Evolutionary conservation across 2,113 vertebrate genomes (phyloP), one percentile per base, ranked within the genome.

Genomic region (Poicephalus meyeri): DNA sequence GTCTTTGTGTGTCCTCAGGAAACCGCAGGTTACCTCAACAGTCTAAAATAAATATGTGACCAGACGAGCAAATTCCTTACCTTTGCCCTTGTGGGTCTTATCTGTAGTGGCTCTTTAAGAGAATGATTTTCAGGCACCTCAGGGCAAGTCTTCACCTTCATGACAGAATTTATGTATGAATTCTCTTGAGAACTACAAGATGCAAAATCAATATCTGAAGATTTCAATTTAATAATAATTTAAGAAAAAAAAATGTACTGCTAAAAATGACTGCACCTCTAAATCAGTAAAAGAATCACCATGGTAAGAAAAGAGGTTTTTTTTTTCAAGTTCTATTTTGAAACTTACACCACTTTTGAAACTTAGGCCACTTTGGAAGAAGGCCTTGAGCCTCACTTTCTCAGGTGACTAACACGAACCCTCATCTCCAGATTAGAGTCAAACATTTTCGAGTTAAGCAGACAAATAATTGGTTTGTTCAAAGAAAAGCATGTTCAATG

Each of bases 51-150:
- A 93, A 88, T 46, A 87, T 2, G 9, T 61, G 37, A 76, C 15
- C 35, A 66, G 53, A 31, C 26, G 49, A 89, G 46, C 41, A 80
- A 74, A 61, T 53, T 55, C 61, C 58, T 89, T 70, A 96, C 89
- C 93, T 93, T 96, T 95, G 91, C 52, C 83, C 66, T 41, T 61
- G 10, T 16, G 10, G 49, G 35, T 55, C 76, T 95, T 92, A 95
- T 91, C 80, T 73, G 35, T 33, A 55, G 35, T 25, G 47, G 33
- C 31, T 86, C 24, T 50, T 81, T 47, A 74, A 68, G 23, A 65
- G 39, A 87, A 84, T 23, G 9, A 68, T 86, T 66, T 55, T 41
- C 46, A 88, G 50, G 31, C 64, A 86, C 53, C 39, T 61, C 25
- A 73, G 64, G 80, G 53, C 44, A 83, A 60, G 41, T 13, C n/a